These are phyloP conservation scores for Leptobrachium ailaonicum DNA, from an alignment of 2,113 vertebrate genomes.

Conservation along the genomic window DNA sequence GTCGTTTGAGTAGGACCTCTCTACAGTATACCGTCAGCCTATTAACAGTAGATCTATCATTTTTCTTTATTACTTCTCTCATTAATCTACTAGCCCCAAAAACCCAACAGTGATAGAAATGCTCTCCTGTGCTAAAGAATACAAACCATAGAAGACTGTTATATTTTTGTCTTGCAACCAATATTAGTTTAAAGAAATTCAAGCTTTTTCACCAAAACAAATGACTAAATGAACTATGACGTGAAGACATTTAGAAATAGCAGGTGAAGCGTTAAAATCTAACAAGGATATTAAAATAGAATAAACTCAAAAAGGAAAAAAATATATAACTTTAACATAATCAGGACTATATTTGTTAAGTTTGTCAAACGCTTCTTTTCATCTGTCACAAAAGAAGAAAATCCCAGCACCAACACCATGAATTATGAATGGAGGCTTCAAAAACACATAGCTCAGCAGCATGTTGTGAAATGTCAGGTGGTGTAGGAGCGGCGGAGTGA, in stretches of 20 bases:
- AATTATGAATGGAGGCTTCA: slow-evolving; percentile 46
- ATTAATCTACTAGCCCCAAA: too few relatives aligned
- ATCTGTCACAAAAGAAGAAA: slow-evolving; percentile 42
- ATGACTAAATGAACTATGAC: too few relatives aligned
- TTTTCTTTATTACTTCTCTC: too few relatives aligned
- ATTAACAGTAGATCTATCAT: too few relatives aligned
- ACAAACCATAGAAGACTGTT: too few relatives aligned
- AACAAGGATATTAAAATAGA: not conserved
- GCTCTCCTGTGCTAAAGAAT: too few relatives aligned
- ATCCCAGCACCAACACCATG: slow-evolving; percentile 38
- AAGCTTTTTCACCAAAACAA: too few relatives aligned
- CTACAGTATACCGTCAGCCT: too few relatives aligned
- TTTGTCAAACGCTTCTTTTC: slow-evolving; percentile 44
- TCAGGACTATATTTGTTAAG: slow-evolving; percentile 39
- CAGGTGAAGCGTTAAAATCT: slow-evolving; percentile 2
- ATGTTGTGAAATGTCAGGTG: slow-evolving; percentile 41
- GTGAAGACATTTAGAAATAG: not conserved
- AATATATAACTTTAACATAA: slow-evolving; percentile 8
- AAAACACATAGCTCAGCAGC: slow-evolving; percentile 16
- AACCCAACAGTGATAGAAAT: too few relatives aligned
- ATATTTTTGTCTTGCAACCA: too few relatives aligned
- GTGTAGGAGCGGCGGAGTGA: slow-evolving; percentile 15
- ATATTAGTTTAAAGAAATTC: too few relatives aligned
- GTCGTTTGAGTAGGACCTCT: too few relatives aligned
- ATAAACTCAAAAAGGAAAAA: not conserved